Evolutionary conservation across 2,888 invertebrate species (phyloP).

Genomic region (Drosophila maculinotata): DNA sequence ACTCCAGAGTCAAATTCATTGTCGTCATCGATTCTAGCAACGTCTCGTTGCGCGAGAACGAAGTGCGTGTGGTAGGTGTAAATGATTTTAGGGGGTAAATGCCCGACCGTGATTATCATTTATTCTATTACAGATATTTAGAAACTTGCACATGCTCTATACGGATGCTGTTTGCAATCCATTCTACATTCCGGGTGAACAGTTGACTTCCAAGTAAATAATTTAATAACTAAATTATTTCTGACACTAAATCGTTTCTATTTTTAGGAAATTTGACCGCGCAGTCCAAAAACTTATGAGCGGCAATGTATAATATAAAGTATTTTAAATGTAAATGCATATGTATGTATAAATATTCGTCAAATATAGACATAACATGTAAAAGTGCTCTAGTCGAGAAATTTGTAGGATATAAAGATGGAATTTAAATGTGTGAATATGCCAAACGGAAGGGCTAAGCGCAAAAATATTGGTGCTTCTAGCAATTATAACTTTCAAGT

Average conservation of each 20-base stretch:
- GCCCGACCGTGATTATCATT: not conserved
- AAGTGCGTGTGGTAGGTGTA: slow-evolving; percentile 92
- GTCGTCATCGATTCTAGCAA: slow-evolving; percentile 96
- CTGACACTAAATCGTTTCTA: not conserved
- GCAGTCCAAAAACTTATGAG: slow-evolving; percentile 88
- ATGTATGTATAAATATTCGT: slow-evolving; percentile 1
- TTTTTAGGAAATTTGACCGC: slow-evolving; percentile 88
- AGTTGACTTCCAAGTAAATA: slow-evolving; percentile 92
- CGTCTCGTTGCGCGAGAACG: slow-evolving; percentile 94
- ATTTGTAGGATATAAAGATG: too few species aligned
- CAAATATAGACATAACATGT: slow-evolving; percentile 5
- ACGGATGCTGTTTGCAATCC: slow-evolving; percentile 98
- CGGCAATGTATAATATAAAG: slow-evolving; percentile 72
- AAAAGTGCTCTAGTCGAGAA: too few species aligned
- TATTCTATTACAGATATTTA: slow-evolving; percentile 89
- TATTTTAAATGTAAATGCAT: not conserved
- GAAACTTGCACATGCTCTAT: slow-evolving; percentile 95
- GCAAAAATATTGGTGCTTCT: too few species aligned
- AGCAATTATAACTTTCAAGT: too few species aligned
- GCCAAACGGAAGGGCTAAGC: too few species aligned
- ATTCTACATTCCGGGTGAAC: slow-evolving; percentile 97
- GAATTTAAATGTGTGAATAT: too few species aligned
- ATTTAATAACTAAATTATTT: not conserved
- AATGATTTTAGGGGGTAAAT: not conserved
- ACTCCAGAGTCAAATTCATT: slow-evolving; percentile 97